Evolutionary conservation across 2,888 invertebrate species (phyloP).

Genomic region (Amphimallon solstitiale): DNA sequence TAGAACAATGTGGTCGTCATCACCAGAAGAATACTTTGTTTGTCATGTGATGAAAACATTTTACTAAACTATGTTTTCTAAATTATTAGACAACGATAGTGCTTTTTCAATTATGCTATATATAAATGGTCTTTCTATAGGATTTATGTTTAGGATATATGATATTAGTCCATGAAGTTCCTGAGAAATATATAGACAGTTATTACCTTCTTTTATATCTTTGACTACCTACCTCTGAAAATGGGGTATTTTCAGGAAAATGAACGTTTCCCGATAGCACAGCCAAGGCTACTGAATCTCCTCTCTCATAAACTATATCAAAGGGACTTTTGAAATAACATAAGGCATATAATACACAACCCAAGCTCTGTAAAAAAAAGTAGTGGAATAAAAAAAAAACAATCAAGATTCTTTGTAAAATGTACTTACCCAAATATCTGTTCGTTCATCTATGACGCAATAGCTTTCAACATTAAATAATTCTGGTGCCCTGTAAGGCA

Average conservation of each 20-base stretch:
- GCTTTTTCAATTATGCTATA: conserved; percentile 75
- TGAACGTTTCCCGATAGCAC: conserved; percentile 79
- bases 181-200: conserved; percentile 65
- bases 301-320: conserved; percentile 84
- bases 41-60: no score
- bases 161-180: conserved; percentile 75
- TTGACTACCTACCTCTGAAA: conserved; percentile 65
- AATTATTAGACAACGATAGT: conserved; percentile 67
- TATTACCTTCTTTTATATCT: no score
- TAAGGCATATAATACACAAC: conserved; percentile 86
- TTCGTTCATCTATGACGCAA: conserved; percentile 82
- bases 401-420: conserved; percentile 9
- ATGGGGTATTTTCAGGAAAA: conserved; percentile 76
- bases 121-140: conserved; percentile 80
- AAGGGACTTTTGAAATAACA: conserved; percentile 88
- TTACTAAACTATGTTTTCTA: conserved; percentile 65
- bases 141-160: conserved; percentile 78
- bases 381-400: background rate
- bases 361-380: conserved; percentile 73
- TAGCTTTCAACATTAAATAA: conserved; percentile 86
- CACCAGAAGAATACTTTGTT: no score
- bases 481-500: conserved; percentile 90
- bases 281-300: conserved; percentile 88
- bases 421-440: conserved; percentile 87
- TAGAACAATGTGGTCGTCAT: no score